Base-by-base conservation (phyloP, 2,113 vertebrate genomes). In the Gorsachius goisagi region DNA sequence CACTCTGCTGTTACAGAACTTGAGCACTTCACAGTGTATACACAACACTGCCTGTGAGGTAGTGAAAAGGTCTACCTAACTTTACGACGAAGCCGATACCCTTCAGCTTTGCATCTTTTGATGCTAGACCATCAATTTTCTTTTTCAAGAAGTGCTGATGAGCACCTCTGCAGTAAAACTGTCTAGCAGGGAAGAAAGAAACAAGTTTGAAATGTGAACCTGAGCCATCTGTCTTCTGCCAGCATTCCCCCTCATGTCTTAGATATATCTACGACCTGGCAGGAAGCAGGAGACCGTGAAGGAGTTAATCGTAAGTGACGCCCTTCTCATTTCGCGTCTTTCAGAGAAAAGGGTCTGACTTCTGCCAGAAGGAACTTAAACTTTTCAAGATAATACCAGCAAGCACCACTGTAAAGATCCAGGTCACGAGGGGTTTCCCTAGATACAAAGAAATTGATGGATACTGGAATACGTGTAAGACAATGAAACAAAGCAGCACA, bases 351-450 rank as follows among this genome's bases (percentile, higher is more conserved):
- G n/a, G 35, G 17, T 67, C 67, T 88, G 82, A 74, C 59, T 94
- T 88, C 71, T 69, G 37, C 59, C 62, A 91, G 76, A 50, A 85
- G 39, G 18, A 67, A 77, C 69, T 90, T 93, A 93, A 88, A 95
- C 90, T 95, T 94, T 93, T 94, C 92, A 96, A 88, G 93, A 84
- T 71, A 96, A 94, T 83, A 85, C 33, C 85, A 93, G 52, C 72
- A 88, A 90, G 72, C 56, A 49, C 86, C 82, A 71, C 35, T 39
- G 44, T 74, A 94, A 96, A 93, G 75, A 78, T 90, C 35, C 47
- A 86, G 93, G 88, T 94, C 93, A 92, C 10, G 18, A 68, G 64
- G 55, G 28, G 59, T 22, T 27, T 85, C 16, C 58, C 37, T 67
- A 44, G 78, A 17, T 23, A 72, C 64, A 76, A 83, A 84, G n/a